These are phyloP conservation scores for Intellagama lesueurii DNA, from an alignment of 2,797 vertebrate species.

Conservation along the genomic window DNA sequence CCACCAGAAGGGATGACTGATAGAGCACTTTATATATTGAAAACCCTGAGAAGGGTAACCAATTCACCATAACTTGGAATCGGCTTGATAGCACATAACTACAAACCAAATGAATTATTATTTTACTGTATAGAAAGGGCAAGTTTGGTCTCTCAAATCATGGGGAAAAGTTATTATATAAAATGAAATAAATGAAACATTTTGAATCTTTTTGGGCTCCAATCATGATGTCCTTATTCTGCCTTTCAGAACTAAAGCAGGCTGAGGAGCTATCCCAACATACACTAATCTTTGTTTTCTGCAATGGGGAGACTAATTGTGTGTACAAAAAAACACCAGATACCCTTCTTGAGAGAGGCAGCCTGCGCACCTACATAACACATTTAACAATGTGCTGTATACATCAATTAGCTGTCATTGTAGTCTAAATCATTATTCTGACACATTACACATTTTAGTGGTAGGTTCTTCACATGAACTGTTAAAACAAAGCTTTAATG, in stretches of 20 bases:
- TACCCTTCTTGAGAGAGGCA: not conserved
- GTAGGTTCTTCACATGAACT: not conserved
- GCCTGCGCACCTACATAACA: not conserved
- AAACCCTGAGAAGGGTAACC: no score
- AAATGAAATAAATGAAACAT: no score
- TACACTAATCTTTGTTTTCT: not conserved
- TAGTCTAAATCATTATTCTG: not conserved
- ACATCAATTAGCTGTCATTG: not conserved
- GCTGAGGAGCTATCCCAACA: not conserved
- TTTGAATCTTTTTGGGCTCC: not conserved
- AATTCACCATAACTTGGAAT: no score
- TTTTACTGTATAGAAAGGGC: no score
- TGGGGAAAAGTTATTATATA: no score
- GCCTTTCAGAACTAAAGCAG: not conserved
- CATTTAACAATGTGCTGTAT: not conserved
- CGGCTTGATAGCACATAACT: no score
- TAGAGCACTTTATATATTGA: no score
- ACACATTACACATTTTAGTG: slow-evolving; percentile 1
- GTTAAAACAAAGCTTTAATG: not conserved
- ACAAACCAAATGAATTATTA: no score
- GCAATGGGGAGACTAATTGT: not conserved
- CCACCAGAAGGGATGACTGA: no score
- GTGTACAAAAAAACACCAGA: not conserved
- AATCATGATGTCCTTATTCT: not conserved
- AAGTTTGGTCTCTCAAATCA: no score